Evolutionary conservation across 2,888 invertebrate genomes (phyloP).

Genomic region (Dermolepida albohirtum): DNA sequence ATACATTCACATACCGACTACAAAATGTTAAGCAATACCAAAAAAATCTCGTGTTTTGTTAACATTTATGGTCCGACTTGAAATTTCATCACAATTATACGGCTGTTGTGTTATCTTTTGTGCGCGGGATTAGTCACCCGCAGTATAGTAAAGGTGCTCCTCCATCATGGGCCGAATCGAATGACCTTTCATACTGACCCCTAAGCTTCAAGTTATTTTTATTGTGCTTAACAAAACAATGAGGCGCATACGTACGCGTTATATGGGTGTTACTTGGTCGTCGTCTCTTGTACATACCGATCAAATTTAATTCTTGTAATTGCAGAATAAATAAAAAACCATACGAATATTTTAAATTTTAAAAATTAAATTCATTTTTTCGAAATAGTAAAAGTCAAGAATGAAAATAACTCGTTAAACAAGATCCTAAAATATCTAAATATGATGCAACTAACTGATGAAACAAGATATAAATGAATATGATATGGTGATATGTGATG

Average conservation of each 20-base stretch:
- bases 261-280: neutral
- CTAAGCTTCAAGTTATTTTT: conserved; percentile 9
- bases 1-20: conserved; percentile 1
- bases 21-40: conserved; percentile 5
- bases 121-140: conserved; percentile 25
- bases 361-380: no score
- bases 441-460: no score
- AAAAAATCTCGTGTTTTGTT: conserved; percentile 22
- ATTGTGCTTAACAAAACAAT: conserved; percentile 4
- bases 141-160: conserved; percentile 18
- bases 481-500: no score
- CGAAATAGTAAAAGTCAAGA: no score
- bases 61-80: conserved; percentile 12
- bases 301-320: conserved; percentile 1
- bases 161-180: conserved; percentile 8
- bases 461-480: no score
- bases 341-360: no score
- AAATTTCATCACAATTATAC: conserved; percentile 19
- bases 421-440: no score
- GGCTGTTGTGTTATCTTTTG: conserved; percentile 22
- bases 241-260: neutral
- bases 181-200: conserved; percentile 17
- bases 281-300: neutral
- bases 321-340: neutral
- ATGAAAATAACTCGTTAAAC: no score